Percentiles rank a stretch among this genome's conserved stretches.
phyloP scores from a whole-genome alignment of 2,888 invertebrate species.

The Pterostichus madidus region DNA sequence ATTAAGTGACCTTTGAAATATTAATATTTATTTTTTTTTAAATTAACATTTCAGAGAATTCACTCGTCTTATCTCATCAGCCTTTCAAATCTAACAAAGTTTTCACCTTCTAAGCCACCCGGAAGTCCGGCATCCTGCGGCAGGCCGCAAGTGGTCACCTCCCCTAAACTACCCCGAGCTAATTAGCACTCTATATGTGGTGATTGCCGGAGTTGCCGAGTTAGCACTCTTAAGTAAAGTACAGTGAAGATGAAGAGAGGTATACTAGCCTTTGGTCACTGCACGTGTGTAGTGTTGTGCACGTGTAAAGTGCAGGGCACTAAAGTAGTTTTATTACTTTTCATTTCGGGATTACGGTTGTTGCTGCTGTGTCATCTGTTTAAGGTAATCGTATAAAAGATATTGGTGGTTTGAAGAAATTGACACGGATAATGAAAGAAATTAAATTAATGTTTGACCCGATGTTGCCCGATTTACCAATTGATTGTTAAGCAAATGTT shows the following conservation, averaged over 20 bases:
- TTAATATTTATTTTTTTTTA: no score
- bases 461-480: no score
- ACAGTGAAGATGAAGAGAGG: background rate
- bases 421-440: background rate
- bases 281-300: background rate
- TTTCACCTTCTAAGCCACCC: no score
- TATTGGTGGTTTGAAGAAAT: background rate
- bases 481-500: no score
- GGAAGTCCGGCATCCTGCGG: background rate
- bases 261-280: background rate
- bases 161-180: slow-evolving; percentile 10
- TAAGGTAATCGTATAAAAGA: slow-evolving; percentile 5
- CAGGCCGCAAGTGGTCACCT: background rate
- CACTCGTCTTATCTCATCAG: no score
- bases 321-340: slow-evolving; percentile 31
- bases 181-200: slow-evolving; percentile 57
- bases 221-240: slow-evolving; percentile 6
- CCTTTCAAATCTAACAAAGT: no score
- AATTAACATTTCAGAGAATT: no score
- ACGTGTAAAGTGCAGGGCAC: background rate
- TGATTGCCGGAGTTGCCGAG: background rate
- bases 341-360: slow-evolving; percentile 24
- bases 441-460: background rate
- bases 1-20: no score
- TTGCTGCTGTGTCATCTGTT: slow-evolving; percentile 28